Evolutionary conservation across 2,888 invertebrate species (phyloP), one percentile per base, ranked within the genome.

Genomic region (Cosmia pyralina): DNA sequence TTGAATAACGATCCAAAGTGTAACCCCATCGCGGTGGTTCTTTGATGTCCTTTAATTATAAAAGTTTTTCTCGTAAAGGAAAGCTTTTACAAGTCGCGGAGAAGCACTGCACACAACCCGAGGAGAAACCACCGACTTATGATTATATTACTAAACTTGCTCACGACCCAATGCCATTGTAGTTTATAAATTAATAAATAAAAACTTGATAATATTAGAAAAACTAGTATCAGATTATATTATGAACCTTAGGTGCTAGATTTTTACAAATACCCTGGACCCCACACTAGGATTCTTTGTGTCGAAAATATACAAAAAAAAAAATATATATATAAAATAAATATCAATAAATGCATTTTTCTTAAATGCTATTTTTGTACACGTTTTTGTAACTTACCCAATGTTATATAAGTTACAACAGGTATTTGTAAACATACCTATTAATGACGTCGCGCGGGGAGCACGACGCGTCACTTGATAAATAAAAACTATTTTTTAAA

Each of bases 41-140:
- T 95, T 96, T 96, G 96, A 96, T 95, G 94, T 94, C 95, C 92
- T 94, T 95, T 95, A 95, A 95, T 95, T 95, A 95, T 94, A 94
- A 95, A 95, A 95, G 92, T 95, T 95, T 94, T 93, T 93, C 92
- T 91, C 92, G 92, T 93, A 92, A 94, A 92, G 90, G 90, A 90
- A 88, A 92, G 92, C 92, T 93, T 94, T 90, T 81, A 88, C 84
- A 90, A 90, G 87, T 89, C 88, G 80, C 86, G 69, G 83, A 85
- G 87, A 87, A 90, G 88, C 88, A 90, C 81, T 89, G 86, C 85
- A 88, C 83, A 81, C 85, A 79, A 83, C 79, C 75, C 81, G 82
- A 81, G 63, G 81, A 82, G 83, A 81, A 84, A 85, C 83, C 83
- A 82, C 76, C 79, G 80, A 83, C 85, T 87, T 88, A 87, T 84